Percentiles rank a stretch among this genome's conserved stretches.
Conservation (phyloP, 2,888 invertebrate genomes). For the Ceraclea dissimilis region DNA sequence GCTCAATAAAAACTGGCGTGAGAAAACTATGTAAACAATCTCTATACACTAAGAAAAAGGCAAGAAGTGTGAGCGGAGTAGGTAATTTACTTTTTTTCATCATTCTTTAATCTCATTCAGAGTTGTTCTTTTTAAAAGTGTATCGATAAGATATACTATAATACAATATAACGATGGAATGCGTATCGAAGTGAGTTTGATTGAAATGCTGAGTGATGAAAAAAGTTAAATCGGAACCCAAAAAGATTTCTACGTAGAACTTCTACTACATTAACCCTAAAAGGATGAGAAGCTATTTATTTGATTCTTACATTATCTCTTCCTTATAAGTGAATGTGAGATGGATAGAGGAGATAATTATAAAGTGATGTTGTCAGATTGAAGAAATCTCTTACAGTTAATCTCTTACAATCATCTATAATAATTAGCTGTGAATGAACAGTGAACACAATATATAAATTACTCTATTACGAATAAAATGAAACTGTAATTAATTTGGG, state of each 20-base stretch:
- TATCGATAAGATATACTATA: constrained; percentile 17
- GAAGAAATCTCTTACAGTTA: background rate
- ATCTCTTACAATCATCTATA: too few relatives aligned
- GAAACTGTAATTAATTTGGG: too few relatives aligned
- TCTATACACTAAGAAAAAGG: too few relatives aligned
- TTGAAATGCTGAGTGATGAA: constrained; percentile 14
- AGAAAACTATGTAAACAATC: too few relatives aligned
- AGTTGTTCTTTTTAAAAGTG: background rate
- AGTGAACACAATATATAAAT: too few relatives aligned
- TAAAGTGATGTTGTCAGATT: background rate
- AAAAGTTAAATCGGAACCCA: constrained; percentile 3
- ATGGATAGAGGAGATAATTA: background rate
- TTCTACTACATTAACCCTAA: constrained; percentile 1
- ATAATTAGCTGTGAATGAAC: background rate
- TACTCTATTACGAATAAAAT: too few relatives aligned
- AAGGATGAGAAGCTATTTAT: background rate
- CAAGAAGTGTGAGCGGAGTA: background rate
- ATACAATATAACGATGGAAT: constrained; percentile 22
- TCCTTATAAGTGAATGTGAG: background rate
- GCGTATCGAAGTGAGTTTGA: constrained; percentile 24
- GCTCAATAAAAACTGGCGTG: too few relatives aligned
- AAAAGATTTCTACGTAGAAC: background rate
- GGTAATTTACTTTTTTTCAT: constrained; percentile 10
- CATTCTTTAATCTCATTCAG: constrained; percentile 9
- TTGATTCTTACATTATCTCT: background rate